Percentiles rank a stretch among this genome's conserved stretches.
Evolutionary conservation across 2,888 invertebrate species (phyloP).

Genomic region (Spisula solida): DNA sequence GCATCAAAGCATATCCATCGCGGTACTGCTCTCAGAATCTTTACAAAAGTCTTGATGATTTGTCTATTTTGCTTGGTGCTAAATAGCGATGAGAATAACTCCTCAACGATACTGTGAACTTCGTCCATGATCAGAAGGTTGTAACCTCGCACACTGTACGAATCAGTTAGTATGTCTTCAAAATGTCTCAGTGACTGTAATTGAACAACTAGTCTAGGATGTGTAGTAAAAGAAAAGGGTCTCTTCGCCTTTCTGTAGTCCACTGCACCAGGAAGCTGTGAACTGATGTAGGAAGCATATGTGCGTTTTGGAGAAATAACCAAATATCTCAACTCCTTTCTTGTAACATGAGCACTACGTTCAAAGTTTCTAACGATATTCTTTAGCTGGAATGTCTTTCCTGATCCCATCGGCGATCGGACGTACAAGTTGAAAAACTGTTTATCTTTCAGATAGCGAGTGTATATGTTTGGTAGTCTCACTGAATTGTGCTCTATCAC

Average conservation of each 20-base stretch:
- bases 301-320: conserved; percentile 36
- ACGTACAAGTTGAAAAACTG: conserved; percentile 28
- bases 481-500: conserved; percentile 30
- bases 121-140: conserved; percentile 32
- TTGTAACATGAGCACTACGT: not conserved
- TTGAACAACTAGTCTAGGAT: conserved; percentile 38
- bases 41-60: conserved; percentile 3
- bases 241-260: conserved; percentile 15
- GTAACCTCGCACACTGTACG: conserved; percentile 26
- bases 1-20: conserved; percentile 42
- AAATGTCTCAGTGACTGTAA: conserved; percentile 36
- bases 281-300: conserved; percentile 25
- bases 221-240: conserved; percentile 14
- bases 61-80: not conserved
- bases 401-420: conserved; percentile 39
- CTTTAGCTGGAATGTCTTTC: conserved; percentile 38
- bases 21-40: conserved; percentile 31
- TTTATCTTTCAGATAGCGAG: conserved; percentile 4
- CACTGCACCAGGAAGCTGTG: conserved; percentile 15
- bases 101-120: conserved; percentile 31
- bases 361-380: conserved; percentile 14
- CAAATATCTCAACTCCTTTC: conserved; percentile 21
- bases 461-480: conserved; percentile 21
- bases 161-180: conserved; percentile 30
- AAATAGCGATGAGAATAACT: conserved; percentile 31